phyloP scores from a whole-genome alignment of 2,113 vertebrate genomes.

The Acinonyx jubatus region DNA sequence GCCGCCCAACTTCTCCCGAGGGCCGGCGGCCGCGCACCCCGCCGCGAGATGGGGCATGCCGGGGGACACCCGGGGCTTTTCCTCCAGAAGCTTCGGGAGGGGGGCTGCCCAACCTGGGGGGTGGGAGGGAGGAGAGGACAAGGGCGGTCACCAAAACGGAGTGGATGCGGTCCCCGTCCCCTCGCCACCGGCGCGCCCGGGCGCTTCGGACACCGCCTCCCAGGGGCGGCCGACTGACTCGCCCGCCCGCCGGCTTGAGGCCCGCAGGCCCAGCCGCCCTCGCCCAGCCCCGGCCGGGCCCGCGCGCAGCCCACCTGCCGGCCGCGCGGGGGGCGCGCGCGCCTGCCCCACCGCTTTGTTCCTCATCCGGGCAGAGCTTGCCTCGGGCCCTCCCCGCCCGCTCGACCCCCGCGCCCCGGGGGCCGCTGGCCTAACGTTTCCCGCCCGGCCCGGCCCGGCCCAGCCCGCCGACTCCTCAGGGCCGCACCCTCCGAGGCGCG shows the following conservation, averaged over 20 bases:
- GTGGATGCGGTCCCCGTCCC: neutral
- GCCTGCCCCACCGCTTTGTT: slow-evolving; percentile 58
- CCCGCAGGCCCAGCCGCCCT: neutral
- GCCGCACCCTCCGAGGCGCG: slow-evolving; percentile 56
- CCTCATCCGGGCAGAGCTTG: slow-evolving; percentile 39
- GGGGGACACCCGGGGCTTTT: neutral
- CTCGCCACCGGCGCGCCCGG: neutral
- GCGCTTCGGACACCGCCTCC: neutral
- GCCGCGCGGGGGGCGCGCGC: neutral
- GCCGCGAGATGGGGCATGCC: slow-evolving; percentile 41
- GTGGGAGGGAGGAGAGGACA: neutral
- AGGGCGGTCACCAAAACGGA: neutral
- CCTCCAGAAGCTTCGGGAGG: slow-evolving; percentile 13
- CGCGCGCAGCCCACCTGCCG: slow-evolving; percentile 48
- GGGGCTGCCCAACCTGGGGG: slow-evolving; percentile 38
- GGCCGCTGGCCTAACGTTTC: slow-evolving; percentile 19
- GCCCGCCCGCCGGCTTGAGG: neutral
- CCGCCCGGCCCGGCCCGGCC: neutral
- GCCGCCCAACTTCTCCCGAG: slow-evolving; percentile 43
- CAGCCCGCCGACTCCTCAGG: neutral
- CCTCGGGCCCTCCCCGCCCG: neutral
- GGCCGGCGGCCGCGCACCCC: slow-evolving; percentile 33
- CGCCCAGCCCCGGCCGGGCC: neutral
- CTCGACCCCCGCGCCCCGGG: neutral
- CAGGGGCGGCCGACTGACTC: neutral